Base-by-base conservation (phyloP, 2,888 invertebrate genomes). In the Diadegma fenestrale region DNA sequence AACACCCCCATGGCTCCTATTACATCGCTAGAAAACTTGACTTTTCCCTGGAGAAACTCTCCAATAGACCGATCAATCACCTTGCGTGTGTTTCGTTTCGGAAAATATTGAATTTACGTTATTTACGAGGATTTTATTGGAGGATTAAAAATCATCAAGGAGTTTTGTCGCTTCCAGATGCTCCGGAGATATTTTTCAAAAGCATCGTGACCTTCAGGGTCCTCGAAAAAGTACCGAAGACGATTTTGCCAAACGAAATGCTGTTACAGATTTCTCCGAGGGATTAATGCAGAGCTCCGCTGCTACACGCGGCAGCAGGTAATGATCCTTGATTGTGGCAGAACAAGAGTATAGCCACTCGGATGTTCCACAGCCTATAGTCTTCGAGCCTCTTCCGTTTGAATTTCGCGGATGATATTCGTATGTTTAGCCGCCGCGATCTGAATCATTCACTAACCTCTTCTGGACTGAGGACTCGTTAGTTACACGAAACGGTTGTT, bases 401-500 rank as follows among this genome's bases (percentile, higher is more conserved):
- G 54, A 80, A 85, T 78, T 72, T 72, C 48, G 2, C 22, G 54
- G 14, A 64, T 19, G 26, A 41, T 64, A 54, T 61, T 71, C 43
- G 41, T 22, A n/a, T 63, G 54, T 78, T 78, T 43, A 14, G 66
- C 26, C 41, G 19, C 22, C 58, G n/a, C 71, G 54, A 37, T 54
- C 72, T 33, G 73, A 73, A 73, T 63, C 72, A 72, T 58, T 6
- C 5, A 19, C 66, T 30, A 54, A 80, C n/a, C 72, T 41, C 51
- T n/a, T 80, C 63, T 26, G 63, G 14, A 12, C 30, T 26, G 26
- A 45, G 61, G 26, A 61, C 78, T 73, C 73, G 80, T 54, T 73
- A 51, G 80, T 80, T 73, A 72, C 72, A 80, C 54, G 80, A 64
- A 80, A 73, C 66, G 80, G 63, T 77, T 85, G 82, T 82, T 82